Conservation (phyloP, 1,140 invertebrate species). For the Lanistes nyassanus region DNA sequence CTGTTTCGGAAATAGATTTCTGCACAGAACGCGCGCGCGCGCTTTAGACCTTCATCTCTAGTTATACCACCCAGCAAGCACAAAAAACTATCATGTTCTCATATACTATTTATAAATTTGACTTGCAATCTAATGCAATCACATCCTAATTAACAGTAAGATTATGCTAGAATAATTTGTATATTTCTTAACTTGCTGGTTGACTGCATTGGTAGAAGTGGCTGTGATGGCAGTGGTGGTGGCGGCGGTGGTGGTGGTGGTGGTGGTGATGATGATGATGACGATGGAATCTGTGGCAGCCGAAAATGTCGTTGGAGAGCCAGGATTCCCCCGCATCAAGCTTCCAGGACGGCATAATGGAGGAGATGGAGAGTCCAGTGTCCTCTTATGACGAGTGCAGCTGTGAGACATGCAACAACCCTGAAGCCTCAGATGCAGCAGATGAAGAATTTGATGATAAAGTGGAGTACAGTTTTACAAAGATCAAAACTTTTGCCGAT, state of each 20-base stretch:
- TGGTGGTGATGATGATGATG: too few species aligned
- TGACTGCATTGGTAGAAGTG: not conserved
- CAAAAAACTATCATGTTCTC: too few species aligned
- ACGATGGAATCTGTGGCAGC: not conserved
- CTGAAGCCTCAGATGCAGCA: not conserved
- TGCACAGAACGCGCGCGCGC: too few species aligned
- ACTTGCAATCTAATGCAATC: too few species aligned
- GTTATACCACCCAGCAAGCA: too few species aligned
- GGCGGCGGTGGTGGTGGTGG: not conserved
- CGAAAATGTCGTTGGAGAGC: not conserved
- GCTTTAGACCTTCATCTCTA: too few species aligned
- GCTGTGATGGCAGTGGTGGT: not conserved
- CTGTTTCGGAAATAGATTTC: too few species aligned
- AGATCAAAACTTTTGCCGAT: not conserved
- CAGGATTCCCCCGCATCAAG: not conserved
- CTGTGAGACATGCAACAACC: conserved; percentile 3
- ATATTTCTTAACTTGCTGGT: too few species aligned
- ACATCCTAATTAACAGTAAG: too few species aligned
- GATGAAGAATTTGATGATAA: not conserved
- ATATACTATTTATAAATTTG: too few species aligned
- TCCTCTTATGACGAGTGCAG: not conserved
- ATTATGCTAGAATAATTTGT: too few species aligned
- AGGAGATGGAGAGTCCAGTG: not conserved
- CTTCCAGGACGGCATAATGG: not conserved
- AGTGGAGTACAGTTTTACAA: not conserved